These are phyloP conservation scores for Carlito syrichta DNA, from an alignment of 2,113 vertebrate species.

Conservation along the genomic window DNA sequence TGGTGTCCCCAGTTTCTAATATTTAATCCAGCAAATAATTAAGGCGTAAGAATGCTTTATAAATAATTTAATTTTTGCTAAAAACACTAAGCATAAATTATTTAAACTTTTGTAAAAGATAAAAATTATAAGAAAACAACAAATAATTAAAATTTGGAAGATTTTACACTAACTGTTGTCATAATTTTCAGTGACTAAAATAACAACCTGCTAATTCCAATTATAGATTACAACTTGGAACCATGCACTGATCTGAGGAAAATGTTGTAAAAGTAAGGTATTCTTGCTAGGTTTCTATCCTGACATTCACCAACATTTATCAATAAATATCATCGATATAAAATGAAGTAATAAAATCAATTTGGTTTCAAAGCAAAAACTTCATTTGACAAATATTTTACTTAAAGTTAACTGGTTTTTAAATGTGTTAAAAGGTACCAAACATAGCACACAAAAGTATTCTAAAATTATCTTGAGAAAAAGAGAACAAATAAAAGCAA, in stretches of 20 bases:
- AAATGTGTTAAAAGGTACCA: background rate
- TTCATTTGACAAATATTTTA: background rate
- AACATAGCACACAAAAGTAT: background rate
- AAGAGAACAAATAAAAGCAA: background rate
- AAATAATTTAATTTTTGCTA: background rate
- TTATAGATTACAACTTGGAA: background rate
- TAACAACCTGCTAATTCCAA: background rate
- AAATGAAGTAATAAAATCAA: background rate
- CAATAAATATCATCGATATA: background rate
- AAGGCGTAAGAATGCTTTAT: background rate
- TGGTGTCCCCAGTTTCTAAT: conserved; percentile 42
- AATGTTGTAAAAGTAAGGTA: background rate
- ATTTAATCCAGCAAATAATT: conserved; percentile 57
- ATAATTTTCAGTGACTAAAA: background rate
- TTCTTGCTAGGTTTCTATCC: background rate
- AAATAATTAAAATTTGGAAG: background rate
- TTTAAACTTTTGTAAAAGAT: background rate
- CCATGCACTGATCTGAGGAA: background rate
- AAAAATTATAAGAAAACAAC: background rate
- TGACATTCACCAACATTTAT: background rate
- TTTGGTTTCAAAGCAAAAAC: background rate
- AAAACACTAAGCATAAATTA: background rate
- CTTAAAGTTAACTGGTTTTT: background rate
- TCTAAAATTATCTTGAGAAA: background rate
- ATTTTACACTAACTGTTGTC: background rate